A percentile compares a stretch with the other conserved stretches of the same genome.
Evolutionary conservation across 2,797 vertebrate genomes (phyloP).

Genomic region (Sebastes diploproa): DNA sequence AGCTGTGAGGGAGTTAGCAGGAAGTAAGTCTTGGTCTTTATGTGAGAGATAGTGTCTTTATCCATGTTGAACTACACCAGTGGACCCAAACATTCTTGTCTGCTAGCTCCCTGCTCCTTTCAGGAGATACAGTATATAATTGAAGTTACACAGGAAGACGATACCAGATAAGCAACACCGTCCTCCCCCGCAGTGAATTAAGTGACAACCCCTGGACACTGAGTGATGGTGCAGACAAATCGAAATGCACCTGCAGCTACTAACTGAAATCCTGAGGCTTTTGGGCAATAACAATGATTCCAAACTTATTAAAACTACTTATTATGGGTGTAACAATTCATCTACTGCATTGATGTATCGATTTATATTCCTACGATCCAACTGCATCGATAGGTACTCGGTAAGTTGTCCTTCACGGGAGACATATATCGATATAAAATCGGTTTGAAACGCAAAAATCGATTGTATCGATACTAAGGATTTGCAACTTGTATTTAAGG

Average conservation of each 20-base stretch:
- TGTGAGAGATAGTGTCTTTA: constrained; percentile 20
- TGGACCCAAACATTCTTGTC: not conserved
- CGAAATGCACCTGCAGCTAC: constrained; percentile 4
- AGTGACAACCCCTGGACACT: constrained; percentile 7
- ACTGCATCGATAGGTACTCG: no score
- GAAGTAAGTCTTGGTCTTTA: not conserved
- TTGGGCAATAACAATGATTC: not conserved
- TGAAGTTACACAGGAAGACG: constrained; percentile 31
- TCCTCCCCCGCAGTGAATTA: constrained; percentile 15
- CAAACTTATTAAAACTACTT: not conserved
- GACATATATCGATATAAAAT: no score
- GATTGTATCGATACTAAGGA: no score
- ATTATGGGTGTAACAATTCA: not conserved
- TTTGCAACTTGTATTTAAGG: no score
- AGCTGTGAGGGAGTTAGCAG: constrained; percentile 6
- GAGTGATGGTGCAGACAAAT: constrained; percentile 8
- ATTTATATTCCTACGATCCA: no score
- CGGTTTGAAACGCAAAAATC: no score
- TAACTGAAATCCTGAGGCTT: not conserved
- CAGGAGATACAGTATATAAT: constrained; percentile 37
- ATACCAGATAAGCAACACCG: constrained; percentile 34
- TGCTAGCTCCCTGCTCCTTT: constrained; percentile 6
- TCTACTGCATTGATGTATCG: no score
- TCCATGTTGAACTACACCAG: not conserved
- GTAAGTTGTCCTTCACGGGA: no score